These are phyloP conservation scores for Drosophila melanica DNA, from an alignment of 1,140 invertebrate genomes.

Conservation along the genomic window DNA sequence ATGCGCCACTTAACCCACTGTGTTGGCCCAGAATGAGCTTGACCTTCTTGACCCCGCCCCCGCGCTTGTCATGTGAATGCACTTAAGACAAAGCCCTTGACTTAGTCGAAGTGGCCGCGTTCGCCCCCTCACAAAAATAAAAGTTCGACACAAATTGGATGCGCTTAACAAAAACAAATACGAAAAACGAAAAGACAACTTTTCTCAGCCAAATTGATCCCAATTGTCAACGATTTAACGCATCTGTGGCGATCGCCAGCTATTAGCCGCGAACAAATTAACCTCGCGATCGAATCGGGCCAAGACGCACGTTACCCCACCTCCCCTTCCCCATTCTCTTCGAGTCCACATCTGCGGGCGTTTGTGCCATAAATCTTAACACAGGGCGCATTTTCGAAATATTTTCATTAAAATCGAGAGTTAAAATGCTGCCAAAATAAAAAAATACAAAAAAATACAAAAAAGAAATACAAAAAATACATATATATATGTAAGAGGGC, in stretches of 20 bases:
- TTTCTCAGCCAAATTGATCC: constrained; percentile 41
- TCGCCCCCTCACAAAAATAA: too few relatives aligned
- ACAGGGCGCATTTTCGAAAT: constrained; percentile 66
- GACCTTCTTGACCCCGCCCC: constrained; percentile 38
- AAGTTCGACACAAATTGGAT: constrained; percentile 18
- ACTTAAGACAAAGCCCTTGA: constrained; percentile 37
- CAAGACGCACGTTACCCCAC: constrained; percentile 32
- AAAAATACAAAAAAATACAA: constrained; percentile 6
- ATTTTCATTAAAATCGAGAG: constrained; percentile 79
- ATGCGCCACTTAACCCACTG: constrained; percentile 13
- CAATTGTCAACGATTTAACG: constrained; percentile 67
- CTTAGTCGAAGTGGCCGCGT: constrained; percentile 5
- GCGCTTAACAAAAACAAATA: neutral
- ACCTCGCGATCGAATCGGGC: constrained; percentile 31
- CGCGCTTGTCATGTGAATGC: constrained; percentile 10
- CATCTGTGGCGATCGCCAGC: constrained; percentile 22
- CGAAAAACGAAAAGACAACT: neutral
- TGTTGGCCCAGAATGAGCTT: constrained; percentile 25
- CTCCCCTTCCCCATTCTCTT: neutral
- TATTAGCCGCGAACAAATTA: constrained; percentile 59
- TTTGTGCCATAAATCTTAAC: constrained; percentile 64
- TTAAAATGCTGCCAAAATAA: constrained; percentile 49
- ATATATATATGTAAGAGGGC: constrained; percentile 28
- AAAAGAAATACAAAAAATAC: neutral
- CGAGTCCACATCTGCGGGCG: neutral